These are phyloP conservation scores for Sarcophaga peregrina DNA, from an alignment of 1,140 invertebrate genomes.

Conservation along the genomic window DNA sequence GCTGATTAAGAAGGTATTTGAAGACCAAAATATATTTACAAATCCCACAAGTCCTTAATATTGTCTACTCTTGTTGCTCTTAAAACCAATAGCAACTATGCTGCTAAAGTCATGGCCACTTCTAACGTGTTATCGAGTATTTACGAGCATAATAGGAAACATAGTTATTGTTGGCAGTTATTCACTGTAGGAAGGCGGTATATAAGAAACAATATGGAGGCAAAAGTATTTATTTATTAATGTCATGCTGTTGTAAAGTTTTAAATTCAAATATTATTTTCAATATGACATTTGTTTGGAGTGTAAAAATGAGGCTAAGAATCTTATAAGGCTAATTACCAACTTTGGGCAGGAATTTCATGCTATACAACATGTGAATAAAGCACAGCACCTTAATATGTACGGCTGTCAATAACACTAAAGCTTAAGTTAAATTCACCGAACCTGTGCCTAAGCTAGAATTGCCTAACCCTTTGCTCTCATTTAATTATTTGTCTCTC, in stretches of 20 bases:
- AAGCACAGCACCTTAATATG: neutral
- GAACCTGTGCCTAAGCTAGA: neutral
- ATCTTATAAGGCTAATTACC: constrained; percentile 15
- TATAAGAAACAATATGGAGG: too few relatives aligned
- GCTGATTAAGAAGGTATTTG: neutral
- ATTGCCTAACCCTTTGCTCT: neutral
- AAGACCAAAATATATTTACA: neutral
- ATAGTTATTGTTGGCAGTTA: too few relatives aligned
- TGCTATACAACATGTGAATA: neutral
- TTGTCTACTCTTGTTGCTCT: neutral
- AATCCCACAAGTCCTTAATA: neutral
- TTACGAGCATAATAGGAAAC: too few relatives aligned
- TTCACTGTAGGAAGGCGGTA: too few relatives aligned
- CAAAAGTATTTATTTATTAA: too few relatives aligned
- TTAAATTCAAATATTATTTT: too few relatives aligned
- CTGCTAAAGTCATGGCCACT: too few relatives aligned
- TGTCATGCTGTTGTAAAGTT: too few relatives aligned
- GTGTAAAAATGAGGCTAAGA: neutral
- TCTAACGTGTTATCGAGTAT: too few relatives aligned
- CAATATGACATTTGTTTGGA: too few relatives aligned
- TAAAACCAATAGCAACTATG: neutral
- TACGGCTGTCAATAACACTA: neutral
- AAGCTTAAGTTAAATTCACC: neutral
- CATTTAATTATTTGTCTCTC: neutral
- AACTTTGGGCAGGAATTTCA: neutral